phyloP scores from a whole-genome alignment of 2,888 invertebrate genomes.

The Saturnia japonica region DNA sequence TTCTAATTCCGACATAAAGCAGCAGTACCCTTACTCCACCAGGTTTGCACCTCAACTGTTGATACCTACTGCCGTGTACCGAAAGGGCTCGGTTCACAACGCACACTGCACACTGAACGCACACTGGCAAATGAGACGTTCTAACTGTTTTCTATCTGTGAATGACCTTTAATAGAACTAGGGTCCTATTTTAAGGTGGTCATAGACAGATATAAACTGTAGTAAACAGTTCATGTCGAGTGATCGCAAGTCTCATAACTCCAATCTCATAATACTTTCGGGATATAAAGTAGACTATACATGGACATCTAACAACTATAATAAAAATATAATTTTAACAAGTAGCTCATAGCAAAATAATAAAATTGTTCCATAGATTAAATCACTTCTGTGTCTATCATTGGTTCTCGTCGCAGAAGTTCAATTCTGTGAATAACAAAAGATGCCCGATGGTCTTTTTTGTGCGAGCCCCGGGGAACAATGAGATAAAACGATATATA shows the following conservation, averaged over 20 bases:
- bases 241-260: not conserved
- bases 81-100: too few species aligned
- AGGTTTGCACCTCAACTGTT: too few species aligned
- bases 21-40: too few species aligned
- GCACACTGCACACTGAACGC: too few species aligned
- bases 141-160: too few species aligned
- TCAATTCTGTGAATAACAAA: slow-evolving; percentile 40
- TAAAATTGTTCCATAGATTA: not conserved
- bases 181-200: not conserved
- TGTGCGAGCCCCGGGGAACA: slow-evolving; percentile 48
- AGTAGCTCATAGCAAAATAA: not conserved
- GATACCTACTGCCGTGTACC: too few species aligned
- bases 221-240: not conserved
- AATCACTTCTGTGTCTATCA: slow-evolving; percentile 4
- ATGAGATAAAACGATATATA: slow-evolving; percentile 56
- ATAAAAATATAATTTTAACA: too few species aligned
- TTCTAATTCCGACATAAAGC: too few species aligned
- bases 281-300: not conserved
- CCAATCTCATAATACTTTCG: not conserved
- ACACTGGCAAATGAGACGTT: too few species aligned
- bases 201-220: not conserved
- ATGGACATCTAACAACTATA: not conserved
- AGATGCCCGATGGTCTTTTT: slow-evolving; percentile 49
- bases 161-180: too few species aligned
- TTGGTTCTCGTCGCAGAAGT: slow-evolving; percentile 13